Evolutionary conservation across 2,888 invertebrate species (phyloP).

Genomic region (Cynaeus angustus): DNA sequence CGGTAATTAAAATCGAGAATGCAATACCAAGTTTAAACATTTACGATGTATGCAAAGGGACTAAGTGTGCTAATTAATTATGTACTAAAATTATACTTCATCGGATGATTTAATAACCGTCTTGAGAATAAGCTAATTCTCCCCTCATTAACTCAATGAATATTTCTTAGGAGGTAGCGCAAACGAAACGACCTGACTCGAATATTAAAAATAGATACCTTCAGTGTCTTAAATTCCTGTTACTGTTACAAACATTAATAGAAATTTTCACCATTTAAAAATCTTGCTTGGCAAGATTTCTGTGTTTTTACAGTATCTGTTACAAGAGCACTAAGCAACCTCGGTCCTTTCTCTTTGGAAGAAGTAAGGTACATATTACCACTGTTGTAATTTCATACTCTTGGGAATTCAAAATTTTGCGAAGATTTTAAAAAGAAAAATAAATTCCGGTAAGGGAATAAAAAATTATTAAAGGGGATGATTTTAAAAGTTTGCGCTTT

Average conservation of each 20-base stretch:
- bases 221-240: too few relatives aligned
- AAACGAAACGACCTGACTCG: slow-evolving; percentile 3
- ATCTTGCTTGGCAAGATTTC: too few relatives aligned
- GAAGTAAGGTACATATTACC: slow-evolving; percentile 15
- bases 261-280: too few relatives aligned
- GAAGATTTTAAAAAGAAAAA: background rate
- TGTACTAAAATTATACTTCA: slow-evolving; percentile 27
- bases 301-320: too few relatives aligned
- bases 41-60: slow-evolving; percentile 45
- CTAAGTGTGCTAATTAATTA: slow-evolving; percentile 35
- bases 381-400: slow-evolving; percentile 20
- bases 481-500: background rate
- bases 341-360: slow-evolving; percentile 5
- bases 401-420: slow-evolving; percentile 2
- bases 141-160: slow-evolving; percentile 36
- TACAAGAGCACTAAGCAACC: slow-evolving; percentile 16
- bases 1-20: slow-evolving; percentile 65
- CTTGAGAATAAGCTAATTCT: slow-evolving; percentile 40
- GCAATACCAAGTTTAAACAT: slow-evolving; percentile 56
- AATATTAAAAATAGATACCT: slow-evolving; percentile 11
- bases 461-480: slow-evolving; percentile 1
- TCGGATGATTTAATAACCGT: slow-evolving; percentile 34
- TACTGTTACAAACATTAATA: too few relatives aligned
- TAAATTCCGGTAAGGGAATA: background rate
- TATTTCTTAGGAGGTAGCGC: slow-evolving; percentile 26